phyloP scores from a whole-genome alignment of 2,797 vertebrate genomes.

The Myripristis murdjan region DNA sequence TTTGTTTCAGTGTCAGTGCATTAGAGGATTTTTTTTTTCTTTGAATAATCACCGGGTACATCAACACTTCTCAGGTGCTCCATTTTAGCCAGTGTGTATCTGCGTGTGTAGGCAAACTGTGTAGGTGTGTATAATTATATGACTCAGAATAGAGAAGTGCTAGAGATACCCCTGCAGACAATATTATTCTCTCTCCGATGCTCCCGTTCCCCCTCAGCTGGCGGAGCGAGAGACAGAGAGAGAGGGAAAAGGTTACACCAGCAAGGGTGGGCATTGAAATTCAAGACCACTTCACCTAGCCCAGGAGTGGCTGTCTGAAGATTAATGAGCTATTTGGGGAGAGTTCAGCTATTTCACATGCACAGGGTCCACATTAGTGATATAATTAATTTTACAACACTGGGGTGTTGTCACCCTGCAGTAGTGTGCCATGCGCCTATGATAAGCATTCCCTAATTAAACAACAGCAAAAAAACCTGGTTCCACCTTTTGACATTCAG shows the following conservation, averaged over 20 bases:
- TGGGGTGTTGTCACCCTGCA: constrained; percentile 86
- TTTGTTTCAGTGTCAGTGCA: constrained; percentile 54
- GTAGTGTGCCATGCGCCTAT: constrained; percentile 77
- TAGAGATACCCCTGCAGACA: constrained; percentile 70
- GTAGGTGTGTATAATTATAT: constrained; percentile 79
- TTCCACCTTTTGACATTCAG: constrained; percentile 81
- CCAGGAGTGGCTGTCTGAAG: constrained; percentile 86
- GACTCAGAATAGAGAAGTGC: constrained; percentile 71
- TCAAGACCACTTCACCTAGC: constrained; percentile 87
- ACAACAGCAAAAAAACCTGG: constrained; percentile 61
- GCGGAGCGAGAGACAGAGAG: constrained; percentile 51
- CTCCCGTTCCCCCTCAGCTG: constrained; percentile 50
- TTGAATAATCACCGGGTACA: constrained; percentile 62
- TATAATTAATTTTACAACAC: constrained; percentile 94
- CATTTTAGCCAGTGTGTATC: constrained; percentile 47
- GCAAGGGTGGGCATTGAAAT: constrained; percentile 85
- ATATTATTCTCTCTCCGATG: constrained; percentile 75
- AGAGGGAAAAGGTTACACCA: constrained; percentile 79
- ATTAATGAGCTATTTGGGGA: constrained; percentile 93
- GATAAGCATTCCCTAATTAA: constrained; percentile 93
- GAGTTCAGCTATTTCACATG: constrained; percentile 89
- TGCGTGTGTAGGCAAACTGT: constrained; percentile 63
- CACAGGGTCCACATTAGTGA: constrained; percentile 85
- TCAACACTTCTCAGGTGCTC: constrained; percentile 52
- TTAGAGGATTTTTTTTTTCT: constrained; percentile 16